These are phyloP conservation scores for Corydoras sp. DNA, from an alignment of 2,113 vertebrate species.

Conservation along the genomic window DNA sequence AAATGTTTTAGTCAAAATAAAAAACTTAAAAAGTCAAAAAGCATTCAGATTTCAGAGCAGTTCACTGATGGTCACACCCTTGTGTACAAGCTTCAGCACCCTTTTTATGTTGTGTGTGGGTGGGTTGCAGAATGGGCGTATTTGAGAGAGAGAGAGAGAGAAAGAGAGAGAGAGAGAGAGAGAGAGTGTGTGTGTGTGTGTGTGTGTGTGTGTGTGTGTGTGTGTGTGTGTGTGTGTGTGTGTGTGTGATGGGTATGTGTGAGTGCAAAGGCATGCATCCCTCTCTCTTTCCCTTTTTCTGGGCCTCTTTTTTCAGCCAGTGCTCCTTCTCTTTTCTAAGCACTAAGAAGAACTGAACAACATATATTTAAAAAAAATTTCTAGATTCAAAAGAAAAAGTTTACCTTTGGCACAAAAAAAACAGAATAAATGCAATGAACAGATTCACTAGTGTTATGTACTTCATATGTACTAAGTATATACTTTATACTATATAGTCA, in stretches of 20 bases:
- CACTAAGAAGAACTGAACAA: slow-evolving; percentile 34
- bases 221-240: not conserved
- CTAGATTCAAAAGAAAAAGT: not conserved
- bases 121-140: slow-evolving; percentile 6
- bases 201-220: slow-evolving; percentile 4
- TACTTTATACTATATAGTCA: no score
- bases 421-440: no score
- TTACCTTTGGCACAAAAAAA: no score
- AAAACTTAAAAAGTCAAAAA: no score
- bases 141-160: no score
- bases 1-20: no score
- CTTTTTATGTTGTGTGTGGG: slow-evolving; percentile 19
- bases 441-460: no score
- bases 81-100: slow-evolving; percentile 6
- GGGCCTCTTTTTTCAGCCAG: slow-evolving; percentile 37
- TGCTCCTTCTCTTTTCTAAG: slow-evolving; percentile 32
- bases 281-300: slow-evolving; percentile 34
- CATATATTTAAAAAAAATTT: slow-evolving; percentile 35
- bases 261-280: slow-evolving; percentile 41
- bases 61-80: slow-evolving; percentile 8
- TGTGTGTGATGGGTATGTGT: slow-evolving; percentile 26
- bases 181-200: slow-evolving; percentile 10
- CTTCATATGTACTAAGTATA: no score
- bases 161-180: no score
- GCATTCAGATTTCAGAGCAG: not conserved